Evolutionary conservation across 2,113 vertebrate genomes (phyloP), one percentile per base, ranked within the genome.

Genomic region (Poeciliopsis turrubarensis): DNA sequence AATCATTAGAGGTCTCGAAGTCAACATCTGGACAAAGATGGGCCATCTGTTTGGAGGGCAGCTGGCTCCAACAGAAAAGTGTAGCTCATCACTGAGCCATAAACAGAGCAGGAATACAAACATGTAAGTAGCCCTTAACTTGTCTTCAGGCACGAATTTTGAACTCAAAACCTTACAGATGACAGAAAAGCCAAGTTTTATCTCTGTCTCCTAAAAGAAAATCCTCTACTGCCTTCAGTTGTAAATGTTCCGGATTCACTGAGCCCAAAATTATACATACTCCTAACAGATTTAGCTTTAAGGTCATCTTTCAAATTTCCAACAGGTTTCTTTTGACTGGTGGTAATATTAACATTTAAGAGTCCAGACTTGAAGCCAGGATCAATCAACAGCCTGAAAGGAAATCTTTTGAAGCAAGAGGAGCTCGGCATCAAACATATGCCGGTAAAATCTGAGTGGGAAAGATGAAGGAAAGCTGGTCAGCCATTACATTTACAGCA

Each of bases 1-100:
- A 65, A 67, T 67, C n/a, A 41, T 67, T 67, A 27, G 14, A 26
- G 65, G 65, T 67, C 65, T 44, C 37, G 44, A 67, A 67, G n/a
- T 67, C n/a, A 67, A 67, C 65, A 67, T 37, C 37, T 67, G 37
- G 37, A 26, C 65, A 3, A 34, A 44, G 41, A 67, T 67, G n/a
- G 27, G 65, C 65, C 37, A 41, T 67, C 37, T 66, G 65, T 15
- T 66, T 66, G 6, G 37, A n/a, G 8, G 65, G 65, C 65, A 66
- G 65, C 65, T 44, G 65, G 65, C 37, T 41, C 65, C 19, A 67
- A 67, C 27, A 27, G 37, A 44, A 44, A 67, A 41, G 14, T 44
- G n/a, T 67, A 39, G 37, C 65, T 2, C 15, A 41, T 44, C 65
- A 67, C 14, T 44, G 25, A 67, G 37, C 15, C 1, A 8, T n/a